These are phyloP conservation scores for Pseudopipra pipra DNA, from an alignment of 2,113 vertebrate genomes.

Conservation along the genomic window DNA sequence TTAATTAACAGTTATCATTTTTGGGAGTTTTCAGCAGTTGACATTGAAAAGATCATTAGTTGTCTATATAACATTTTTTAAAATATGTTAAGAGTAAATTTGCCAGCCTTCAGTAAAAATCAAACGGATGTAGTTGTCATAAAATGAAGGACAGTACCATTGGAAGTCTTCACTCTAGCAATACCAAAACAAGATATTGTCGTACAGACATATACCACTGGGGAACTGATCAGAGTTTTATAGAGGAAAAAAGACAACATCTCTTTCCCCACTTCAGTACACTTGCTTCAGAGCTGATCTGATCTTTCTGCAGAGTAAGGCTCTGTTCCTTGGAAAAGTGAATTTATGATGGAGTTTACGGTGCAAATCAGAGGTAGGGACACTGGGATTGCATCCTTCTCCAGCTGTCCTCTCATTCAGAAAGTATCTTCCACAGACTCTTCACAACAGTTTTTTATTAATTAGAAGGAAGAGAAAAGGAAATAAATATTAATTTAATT, in stretches of 20 bases:
- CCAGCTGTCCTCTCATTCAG: neutral
- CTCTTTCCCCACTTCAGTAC: neutral
- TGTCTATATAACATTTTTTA: neutral
- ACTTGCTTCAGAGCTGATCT: neutral
- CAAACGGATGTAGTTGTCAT: conserved; percentile 12
- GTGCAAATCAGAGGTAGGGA: neutral
- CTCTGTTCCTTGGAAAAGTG: neutral
- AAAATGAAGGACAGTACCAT: neutral
- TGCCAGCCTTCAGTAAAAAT: conserved; percentile 16
- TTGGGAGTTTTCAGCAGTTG: conserved; percentile 16
- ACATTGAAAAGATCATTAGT: conserved; percentile 35
- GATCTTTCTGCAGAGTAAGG: neutral
- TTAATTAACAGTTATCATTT: neutral
- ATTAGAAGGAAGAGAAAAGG: neutral
- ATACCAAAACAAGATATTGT: neutral
- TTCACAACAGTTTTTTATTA: neutral
- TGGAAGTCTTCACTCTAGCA: neutral
- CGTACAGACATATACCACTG: neutral
- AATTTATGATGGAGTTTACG: neutral
- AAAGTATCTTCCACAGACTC: neutral
- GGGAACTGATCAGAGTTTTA: neutral
- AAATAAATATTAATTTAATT: conserved; percentile 1
- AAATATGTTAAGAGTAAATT: conserved; percentile 29
- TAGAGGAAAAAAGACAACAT: neutral
- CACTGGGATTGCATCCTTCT: neutral